Percentiles rank a stretch among this genome's conserved stretches.
Evolutionary conservation across 2,888 invertebrate species (phyloP).

Genomic region (Endomychus coccineus): DNA sequence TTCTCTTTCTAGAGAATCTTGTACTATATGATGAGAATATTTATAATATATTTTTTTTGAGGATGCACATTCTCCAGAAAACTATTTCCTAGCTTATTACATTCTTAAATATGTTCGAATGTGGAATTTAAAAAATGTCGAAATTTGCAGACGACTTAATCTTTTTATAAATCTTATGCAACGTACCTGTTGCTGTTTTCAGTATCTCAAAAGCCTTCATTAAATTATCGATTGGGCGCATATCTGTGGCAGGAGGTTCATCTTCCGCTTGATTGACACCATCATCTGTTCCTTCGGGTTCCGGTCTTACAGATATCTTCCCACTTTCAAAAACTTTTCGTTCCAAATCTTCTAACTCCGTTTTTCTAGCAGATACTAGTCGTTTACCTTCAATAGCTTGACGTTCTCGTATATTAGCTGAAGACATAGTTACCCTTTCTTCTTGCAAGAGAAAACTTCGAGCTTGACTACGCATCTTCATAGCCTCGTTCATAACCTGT

Average conservation of each 20-base stretch:
- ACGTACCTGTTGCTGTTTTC: slow-evolving; percentile 65
- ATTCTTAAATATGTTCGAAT: too few relatives aligned
- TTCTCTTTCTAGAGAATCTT: too few relatives aligned
- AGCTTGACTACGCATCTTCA: slow-evolving; percentile 62
- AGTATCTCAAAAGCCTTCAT: slow-evolving; percentile 65
- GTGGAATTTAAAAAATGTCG: too few relatives aligned
- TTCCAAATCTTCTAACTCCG: slow-evolving; percentile 69
- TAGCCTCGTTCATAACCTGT: slow-evolving; percentile 67
- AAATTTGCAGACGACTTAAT: too few relatives aligned
- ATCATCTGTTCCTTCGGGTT: slow-evolving; percentile 35
- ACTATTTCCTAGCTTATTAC: too few relatives aligned
- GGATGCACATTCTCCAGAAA: too few relatives aligned
- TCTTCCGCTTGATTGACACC: slow-evolving; percentile 40
- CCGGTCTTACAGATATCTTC: slow-evolving; percentile 36
- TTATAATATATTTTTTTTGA: too few relatives aligned
- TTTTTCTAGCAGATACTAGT: slow-evolving; percentile 61
- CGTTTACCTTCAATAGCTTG: slow-evolving; percentile 59
- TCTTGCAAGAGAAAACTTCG: slow-evolving; percentile 61
- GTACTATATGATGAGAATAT: too few relatives aligned
- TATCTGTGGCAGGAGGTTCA: slow-evolving; percentile 27
- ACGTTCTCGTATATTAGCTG: slow-evolving; percentile 58
- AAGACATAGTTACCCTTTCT: slow-evolving; percentile 60
- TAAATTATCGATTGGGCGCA: slow-evolving; percentile 45
- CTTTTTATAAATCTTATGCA: too few relatives aligned
- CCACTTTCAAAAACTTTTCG: slow-evolving; percentile 65